Evolutionary conservation across 2,113 vertebrate species (phyloP).

Genomic region (Oncorhynchus keta): DNA sequence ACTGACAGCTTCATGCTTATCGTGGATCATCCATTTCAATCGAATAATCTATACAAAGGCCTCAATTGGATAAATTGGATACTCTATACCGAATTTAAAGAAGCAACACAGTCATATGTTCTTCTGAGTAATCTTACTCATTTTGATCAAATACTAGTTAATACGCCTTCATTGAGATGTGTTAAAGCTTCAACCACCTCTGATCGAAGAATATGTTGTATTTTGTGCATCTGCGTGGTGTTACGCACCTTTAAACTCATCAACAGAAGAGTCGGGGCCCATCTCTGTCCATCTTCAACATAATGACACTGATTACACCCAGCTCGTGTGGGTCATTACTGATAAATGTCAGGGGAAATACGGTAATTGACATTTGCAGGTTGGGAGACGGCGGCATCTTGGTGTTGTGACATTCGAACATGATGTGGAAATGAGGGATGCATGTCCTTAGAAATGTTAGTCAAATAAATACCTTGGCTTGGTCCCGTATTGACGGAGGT

Average conservation of each 20-base stretch:
- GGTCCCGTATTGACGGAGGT: slow-evolving; percentile 51
- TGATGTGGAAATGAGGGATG: slow-evolving; percentile 72
- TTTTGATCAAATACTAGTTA: slow-evolving; percentile 43
- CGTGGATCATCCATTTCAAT: not conserved
- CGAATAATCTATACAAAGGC: not conserved
- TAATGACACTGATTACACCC: slow-evolving; percentile 76
- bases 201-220: slow-evolving; percentile 49
- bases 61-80: not conserved
- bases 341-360: slow-evolving; percentile 83
- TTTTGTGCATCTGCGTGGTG: slow-evolving; percentile 41
- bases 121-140: slow-evolving; percentile 32
- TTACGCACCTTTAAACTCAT: slow-evolving; percentile 14
- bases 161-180: slow-evolving; percentile 54
- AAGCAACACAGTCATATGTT: slow-evolving; percentile 13
- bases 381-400: slow-evolving; percentile 45
- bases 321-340: slow-evolving; percentile 75
- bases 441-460: slow-evolving; percentile 85
- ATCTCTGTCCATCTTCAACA: slow-evolving; percentile 52
- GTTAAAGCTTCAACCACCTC: slow-evolving; percentile 33
- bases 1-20: too few relatives aligned
- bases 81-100: not conserved
- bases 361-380: slow-evolving; percentile 81
- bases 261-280: not conserved
- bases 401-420: slow-evolving; percentile 48
- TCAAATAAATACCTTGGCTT: slow-evolving; percentile 74